Base-by-base conservation (phyloP, 2,113 vertebrate genomes). In the Lamprotornis superbus region DNA sequence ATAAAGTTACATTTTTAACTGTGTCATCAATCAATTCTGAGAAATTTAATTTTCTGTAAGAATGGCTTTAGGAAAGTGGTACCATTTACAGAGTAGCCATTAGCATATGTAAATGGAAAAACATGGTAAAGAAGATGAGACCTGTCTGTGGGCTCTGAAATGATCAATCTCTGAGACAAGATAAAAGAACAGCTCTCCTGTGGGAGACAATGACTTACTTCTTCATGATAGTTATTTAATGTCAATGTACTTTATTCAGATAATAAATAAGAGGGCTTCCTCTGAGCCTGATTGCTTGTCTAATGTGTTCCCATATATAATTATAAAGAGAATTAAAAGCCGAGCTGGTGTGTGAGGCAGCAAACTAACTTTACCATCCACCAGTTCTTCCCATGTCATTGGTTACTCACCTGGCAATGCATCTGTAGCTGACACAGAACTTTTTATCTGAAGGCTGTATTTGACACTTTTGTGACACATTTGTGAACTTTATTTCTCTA, bases 91-190 rank as follows among this genome's bases (percentile, higher is more conserved):
- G 78, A 90, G 67, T 55, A 91, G 9, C 85, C 68, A 96, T 95
- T 96, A 94, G 59, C 93, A 93, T 90, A 96, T 88, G 78, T 95
- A 97, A 96, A 96, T 96, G 93, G 31, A 60, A 93, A 94, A 96
- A 95, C 90, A 92, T 53, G 85, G 85, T 84, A 95, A 96, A 93
- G 86, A 97, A 89, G 87, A 96, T 93, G 93, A 91, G 83, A 93
- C 49, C 70, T 94, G 92, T 95, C 88, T 94, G 82, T 75, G 65
- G 50, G 57, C 77, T 84, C 63, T 90, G 76, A 88, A 96, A 96
- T 90, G 70, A 96, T 96, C 88, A 90, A 71, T 96, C 94, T 95
- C 79, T 39, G 64, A 90, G 93, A 95, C 82, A 93, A 88, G 94
- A 94, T 86, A 91, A 95, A 95, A 70, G 92, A 93, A 95, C 63